Conservation (phyloP, 2,113 vertebrate species). For the Clarias gariepinus region DNA sequence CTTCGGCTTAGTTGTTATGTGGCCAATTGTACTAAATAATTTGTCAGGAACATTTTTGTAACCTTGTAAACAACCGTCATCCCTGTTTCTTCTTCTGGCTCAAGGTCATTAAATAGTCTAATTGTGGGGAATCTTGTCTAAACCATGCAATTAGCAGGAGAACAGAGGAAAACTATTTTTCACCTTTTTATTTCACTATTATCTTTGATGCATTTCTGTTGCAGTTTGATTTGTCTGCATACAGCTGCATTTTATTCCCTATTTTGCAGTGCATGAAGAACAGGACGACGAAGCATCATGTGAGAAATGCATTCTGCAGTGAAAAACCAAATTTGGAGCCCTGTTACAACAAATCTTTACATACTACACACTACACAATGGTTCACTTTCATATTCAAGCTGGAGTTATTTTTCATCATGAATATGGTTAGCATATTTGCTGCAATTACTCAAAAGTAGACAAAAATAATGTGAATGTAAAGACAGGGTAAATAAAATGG, state of each 20-base stretch:
- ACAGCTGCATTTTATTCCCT: neutral
- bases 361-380: neutral
- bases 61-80: neutral
- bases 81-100: neutral
- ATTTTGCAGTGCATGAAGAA: conserved; percentile 49
- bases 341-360: neutral
- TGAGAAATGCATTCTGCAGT: conserved; percentile 48
- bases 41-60: neutral
- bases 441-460: neutral
- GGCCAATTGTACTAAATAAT: neutral
- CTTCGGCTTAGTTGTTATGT: neutral
- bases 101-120: neutral
- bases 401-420: neutral
- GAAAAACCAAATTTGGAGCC: neutral
- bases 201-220: neutral
- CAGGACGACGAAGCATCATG: conserved; percentile 28
- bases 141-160: neutral
- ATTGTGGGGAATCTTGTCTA: neutral
- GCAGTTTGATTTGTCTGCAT: neutral
- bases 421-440: neutral
- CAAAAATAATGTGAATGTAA: neutral
- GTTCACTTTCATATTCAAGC: neutral
- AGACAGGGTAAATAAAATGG: neutral
- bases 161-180: neutral
- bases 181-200: neutral